Evolutionary conservation across 1,140 invertebrate species (phyloP), one percentile per base, ranked within the genome.

Genomic region (Bombus difficillimus): DNA sequence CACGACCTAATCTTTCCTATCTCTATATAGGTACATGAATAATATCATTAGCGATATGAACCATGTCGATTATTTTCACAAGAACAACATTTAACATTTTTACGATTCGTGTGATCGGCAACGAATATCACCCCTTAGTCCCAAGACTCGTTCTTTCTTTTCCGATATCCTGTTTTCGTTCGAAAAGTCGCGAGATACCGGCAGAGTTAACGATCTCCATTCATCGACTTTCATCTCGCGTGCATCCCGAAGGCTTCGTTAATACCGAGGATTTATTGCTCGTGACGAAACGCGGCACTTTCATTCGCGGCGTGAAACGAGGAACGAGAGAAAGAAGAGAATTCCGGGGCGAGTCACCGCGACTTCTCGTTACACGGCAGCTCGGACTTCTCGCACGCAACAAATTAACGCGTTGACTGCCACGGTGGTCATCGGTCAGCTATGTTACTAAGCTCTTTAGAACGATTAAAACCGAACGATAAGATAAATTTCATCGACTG

Each of bases 141-240:
- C 5, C 47, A 53, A 53, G 47, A 53, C 47, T 53, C 47, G 47
- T 53, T 53, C 47, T 8, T 53, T 18, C 47, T 53, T 53, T 47
- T 22, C 47, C 47, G 18, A 22, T 53, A 53, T 22, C 47, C 47
- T 18, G 47, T 53, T 53, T 53, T 53, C 47, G 47, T 53, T 22
- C 5, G 66, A 32, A 68, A 73, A 18, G 9, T 28, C 39, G 28
- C 73, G 72, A 69, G 76, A 59, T 12, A 25, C 57, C 57, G 57
- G 57, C 9, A 62, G 28, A 73, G 77, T 89, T 89, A 89, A 88
- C 82, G 74, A 59, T 71, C 77, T 32, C 77, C 66, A 73, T 81
- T 85, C 86, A 78, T 73, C 72, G 86, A 81, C 81, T 89, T 89
- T 89, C 82, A 88, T 88, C 86, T 78, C 68, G 78, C 86, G 47